Base-by-base conservation (phyloP, 2,797 vertebrate species). In the Hipposideros larvatus region DNA sequence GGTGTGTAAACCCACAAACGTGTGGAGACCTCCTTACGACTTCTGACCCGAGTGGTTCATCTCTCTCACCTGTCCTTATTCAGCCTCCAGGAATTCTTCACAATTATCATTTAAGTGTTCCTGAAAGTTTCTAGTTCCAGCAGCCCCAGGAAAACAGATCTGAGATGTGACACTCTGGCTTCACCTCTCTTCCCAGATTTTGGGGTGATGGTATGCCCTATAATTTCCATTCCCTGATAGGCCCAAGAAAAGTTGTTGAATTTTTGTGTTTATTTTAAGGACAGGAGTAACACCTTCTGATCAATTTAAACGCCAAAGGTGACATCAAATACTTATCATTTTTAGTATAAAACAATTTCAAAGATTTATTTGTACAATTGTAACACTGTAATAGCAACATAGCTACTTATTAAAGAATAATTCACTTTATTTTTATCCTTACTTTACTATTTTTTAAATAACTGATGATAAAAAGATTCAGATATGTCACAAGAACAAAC, bases 401-500 rank as follows among this genome's bases (percentile, higher is more conserved):
- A 18, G 0, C 0, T 82, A 73, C 91, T 57, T 53, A 31, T 16
- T 82, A 78, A 93, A 83, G 7, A 89, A 66, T 74, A 59, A 71
- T 51, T 66, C 0, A 0, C 31, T 87, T 90, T 9, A 22, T 80
- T 66, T 77, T 90, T 16, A 4, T 7, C 3, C 26, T 65, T 95
- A 61, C 0, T 2, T 71, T 1, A 13, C 9, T 24, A 2, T 37
- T 66, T 7, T 73, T 77, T 90, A 66, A 53, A 91, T 51, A 26
- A 3, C 14, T 70, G 59, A 92, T 0, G 24, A 7, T 43, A 10
- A 71, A 26, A 98, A 70, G 0, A 18, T 78, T 18, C 34, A 61
- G 41, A 75, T 13, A 61, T 90, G 18, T 87, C 77, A 93, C 34
- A 85, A 88, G 53, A 41, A 53, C 0, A 74, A 83, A 43, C 16